Evolutionary conservation across 2,888 invertebrate genomes (phyloP).

Genomic region (Lordiphosa fenestrarum): DNA sequence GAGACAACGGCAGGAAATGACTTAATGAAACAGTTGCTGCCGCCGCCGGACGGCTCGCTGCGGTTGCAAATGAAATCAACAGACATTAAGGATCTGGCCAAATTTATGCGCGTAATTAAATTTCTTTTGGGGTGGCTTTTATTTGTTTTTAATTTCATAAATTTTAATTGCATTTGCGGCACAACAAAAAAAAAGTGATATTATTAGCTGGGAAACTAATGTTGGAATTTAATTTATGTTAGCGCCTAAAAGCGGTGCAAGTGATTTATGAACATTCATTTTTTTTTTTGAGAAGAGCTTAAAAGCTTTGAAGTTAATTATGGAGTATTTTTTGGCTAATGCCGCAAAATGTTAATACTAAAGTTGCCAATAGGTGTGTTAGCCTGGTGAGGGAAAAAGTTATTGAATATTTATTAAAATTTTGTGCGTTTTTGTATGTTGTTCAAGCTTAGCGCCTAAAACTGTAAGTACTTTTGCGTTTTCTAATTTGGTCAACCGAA

Average conservation of each 20-base stretch:
- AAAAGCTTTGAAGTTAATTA: conserved; percentile 1
- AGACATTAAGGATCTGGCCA: conserved; percentile 1
- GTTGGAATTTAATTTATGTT: neutral
- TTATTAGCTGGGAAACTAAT: conserved; percentile 12
- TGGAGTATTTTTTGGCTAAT: too few relatives aligned
- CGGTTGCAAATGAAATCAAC: conserved; percentile 27
- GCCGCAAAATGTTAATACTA: too few relatives aligned
- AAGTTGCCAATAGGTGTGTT: too few relatives aligned
- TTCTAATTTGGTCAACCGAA: too few relatives aligned
- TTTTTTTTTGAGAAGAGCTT: conserved; percentile 12
- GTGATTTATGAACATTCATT: conserved; percentile 12
- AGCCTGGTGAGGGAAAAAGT: too few relatives aligned
- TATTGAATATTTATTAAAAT: too few relatives aligned
- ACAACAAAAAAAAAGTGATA: conserved; percentile 11
- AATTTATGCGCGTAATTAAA: conserved; percentile 40
- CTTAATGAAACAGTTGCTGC: conserved; percentile 30
- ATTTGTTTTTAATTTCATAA: conserved; percentile 63
- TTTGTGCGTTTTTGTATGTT: too few relatives aligned
- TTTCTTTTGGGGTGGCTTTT: conserved; percentile 36
- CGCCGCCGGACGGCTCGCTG: conserved; percentile 22
- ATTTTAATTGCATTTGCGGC: conserved; percentile 51
- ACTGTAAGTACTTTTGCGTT: too few relatives aligned
- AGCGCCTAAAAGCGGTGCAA: too few relatives aligned
- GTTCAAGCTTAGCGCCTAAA: too few relatives aligned
- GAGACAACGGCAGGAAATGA: conserved; percentile 26